Conservation (phyloP, 2,888 invertebrate genomes). For the Caenorhabditis sp. region DNA sequence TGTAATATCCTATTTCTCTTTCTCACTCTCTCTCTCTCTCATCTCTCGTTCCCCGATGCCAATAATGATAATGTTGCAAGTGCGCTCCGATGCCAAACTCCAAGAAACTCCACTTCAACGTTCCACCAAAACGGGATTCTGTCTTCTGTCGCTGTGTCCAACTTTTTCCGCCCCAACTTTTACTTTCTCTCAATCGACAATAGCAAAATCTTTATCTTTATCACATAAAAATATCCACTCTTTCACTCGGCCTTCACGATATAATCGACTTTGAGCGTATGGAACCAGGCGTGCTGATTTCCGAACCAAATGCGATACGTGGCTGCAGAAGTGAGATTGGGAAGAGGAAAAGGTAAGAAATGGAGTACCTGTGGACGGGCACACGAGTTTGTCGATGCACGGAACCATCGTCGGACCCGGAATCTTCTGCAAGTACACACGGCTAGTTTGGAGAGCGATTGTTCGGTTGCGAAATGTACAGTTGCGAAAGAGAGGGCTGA, state of each 20-base stretch:
- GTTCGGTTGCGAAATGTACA: background rate
- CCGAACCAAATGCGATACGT: constrained; percentile 74
- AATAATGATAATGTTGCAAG: no score
- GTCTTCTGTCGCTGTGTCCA: background rate
- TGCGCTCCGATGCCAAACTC: no score
- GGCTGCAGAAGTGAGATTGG: constrained; percentile 37
- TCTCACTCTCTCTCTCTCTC: background rate
- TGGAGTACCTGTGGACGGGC: constrained; percentile 22
- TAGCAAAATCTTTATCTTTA: background rate
- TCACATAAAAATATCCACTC: background rate
- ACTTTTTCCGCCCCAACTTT: constrained; percentile 4
- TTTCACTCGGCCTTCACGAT: constrained; percentile 37
- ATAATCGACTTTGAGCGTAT: constrained; percentile 70
- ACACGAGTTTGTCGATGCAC: constrained; percentile 59
- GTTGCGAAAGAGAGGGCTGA: background rate
- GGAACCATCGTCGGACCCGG: constrained; percentile 77
- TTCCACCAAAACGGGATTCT: background rate
- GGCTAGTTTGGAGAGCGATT: background rate
- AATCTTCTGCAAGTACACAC: constrained; percentile 70
- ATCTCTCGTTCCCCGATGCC: background rate
- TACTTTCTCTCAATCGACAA: background rate
- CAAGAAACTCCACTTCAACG: constrained; percentile 16
- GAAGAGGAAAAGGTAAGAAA: background rate
- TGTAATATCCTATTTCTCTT: background rate
- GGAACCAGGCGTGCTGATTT: constrained; percentile 78